Percentiles rank a stretch among this genome's conserved stretches.
These are phyloP conservation scores for Anticlea derivata DNA, from an alignment of 2,888 invertebrate species.

Conservation along the genomic window DNA sequence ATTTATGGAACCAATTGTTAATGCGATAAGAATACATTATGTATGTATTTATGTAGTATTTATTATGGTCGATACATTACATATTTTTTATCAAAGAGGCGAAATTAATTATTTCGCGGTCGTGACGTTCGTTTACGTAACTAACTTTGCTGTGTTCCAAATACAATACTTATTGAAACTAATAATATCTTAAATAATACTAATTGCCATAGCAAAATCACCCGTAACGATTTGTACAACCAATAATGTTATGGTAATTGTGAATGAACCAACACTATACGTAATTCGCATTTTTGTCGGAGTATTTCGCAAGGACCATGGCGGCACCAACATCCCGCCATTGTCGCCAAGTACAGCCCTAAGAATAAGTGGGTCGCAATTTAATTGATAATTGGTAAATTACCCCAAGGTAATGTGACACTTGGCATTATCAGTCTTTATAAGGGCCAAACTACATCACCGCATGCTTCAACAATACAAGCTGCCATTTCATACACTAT, in stretches of 20 bases:
- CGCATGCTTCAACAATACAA: neutral
- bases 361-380: constrained; percentile 27
- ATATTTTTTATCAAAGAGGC: too few relatives aligned
- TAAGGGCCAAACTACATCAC: neutral
- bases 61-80: too few relatives aligned
- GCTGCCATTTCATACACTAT: too few relatives aligned
- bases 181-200: too few relatives aligned
- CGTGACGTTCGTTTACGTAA: too few relatives aligned
- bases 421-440: constrained; percentile 26
- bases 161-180: too few relatives aligned
- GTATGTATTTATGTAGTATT: too few relatives aligned
- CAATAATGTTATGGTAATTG: constrained; percentile 3
- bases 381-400: constrained; percentile 39
- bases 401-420: constrained; percentile 40
- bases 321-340: constrained; percentile 42
- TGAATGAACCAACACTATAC: constrained; percentile 18
- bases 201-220: too few relatives aligned
- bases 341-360: constrained; percentile 32
- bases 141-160: too few relatives aligned
- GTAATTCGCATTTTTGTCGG: constrained; percentile 18
- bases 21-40: constrained; percentile 18
- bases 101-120: too few relatives aligned
- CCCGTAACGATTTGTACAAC: neutral
- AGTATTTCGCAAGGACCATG: constrained; percentile 17
- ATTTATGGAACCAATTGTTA: constrained; percentile 15